phyloP scores from a whole-genome alignment of 1,140 invertebrate species.

The Rhyzopertha dominica region DNA sequence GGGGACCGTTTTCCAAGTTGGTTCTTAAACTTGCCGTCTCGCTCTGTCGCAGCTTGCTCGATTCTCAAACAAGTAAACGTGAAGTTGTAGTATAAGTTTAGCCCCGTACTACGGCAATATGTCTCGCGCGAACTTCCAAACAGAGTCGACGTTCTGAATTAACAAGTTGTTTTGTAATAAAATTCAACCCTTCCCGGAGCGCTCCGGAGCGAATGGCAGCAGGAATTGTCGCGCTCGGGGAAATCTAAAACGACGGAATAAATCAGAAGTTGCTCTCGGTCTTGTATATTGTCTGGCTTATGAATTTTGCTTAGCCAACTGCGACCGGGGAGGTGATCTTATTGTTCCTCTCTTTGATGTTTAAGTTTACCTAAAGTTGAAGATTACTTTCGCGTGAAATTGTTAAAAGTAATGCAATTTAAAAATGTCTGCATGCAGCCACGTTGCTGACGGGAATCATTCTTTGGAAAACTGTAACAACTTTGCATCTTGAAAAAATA shows the following conservation, averaged over 20 bases:
- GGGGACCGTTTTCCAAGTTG: not conserved
- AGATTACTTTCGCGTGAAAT: too few species aligned
- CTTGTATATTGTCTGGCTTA: conserved; percentile 30
- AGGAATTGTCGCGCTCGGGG: conserved; percentile 30
- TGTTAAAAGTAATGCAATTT: too few species aligned
- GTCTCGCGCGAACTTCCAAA: conserved; percentile 34
- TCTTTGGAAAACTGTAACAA: too few species aligned
- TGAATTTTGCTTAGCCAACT: too few species aligned
- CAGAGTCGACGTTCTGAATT: conserved; percentile 42
- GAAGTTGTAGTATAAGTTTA: conserved; percentile 23
- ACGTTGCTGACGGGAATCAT: too few species aligned
- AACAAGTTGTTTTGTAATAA: conserved; percentile 47
- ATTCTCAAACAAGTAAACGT: conserved; percentile 23
- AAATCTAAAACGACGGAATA: conserved; percentile 35
- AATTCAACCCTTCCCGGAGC: conserved; percentile 36
- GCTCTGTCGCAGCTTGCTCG: conserved; percentile 13
- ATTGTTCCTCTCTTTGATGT: too few species aligned
- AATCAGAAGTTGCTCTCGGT: conserved; percentile 40
- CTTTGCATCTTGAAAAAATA: too few species aligned
- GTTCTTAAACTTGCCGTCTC: conserved; percentile 11
- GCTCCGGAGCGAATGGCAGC: conserved; percentile 19
- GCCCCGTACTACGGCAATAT: conserved; percentile 24
- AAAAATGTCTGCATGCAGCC: too few species aligned
- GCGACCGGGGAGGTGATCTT: too few species aligned
- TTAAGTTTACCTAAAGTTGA: too few species aligned